Evolutionary conservation across 2,888 invertebrate species (phyloP), one percentile per base, ranked within the genome.

Genomic region (Leucania comma): DNA sequence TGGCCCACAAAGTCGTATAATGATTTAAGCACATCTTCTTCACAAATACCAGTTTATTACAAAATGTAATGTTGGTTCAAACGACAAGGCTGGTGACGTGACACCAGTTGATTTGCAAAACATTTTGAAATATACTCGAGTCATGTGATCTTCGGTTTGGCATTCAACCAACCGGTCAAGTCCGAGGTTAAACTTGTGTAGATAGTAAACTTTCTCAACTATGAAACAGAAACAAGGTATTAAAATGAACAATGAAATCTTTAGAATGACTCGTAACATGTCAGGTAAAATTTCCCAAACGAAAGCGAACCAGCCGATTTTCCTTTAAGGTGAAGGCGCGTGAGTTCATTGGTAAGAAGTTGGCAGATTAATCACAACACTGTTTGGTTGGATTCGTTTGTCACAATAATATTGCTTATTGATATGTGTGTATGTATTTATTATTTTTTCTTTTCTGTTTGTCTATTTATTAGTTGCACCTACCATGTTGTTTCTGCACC

Each of bases 151-250:
- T 50, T 56, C 32, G 38, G 54, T 14, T 29, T 70, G 68, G 65
- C 84, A 83, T 83, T 84, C 82, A 63, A 35, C 24, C 60, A 72
- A 32, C 64, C 70, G 83, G 83, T 84, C 83, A 83, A 84, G 83
- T 81, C 70, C 85, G 80, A 83, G 85, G 83, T 67, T 38, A 64
- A 3, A n/a, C 6, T 64, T 14, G 12, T 3, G 17, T 42, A 38
- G 12, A 78, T 50, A 26, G 58, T 58, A 35, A 78, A 48, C 29
- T 20, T 61, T 63, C 26, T 26, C 9, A 17, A 24, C 22, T 53
- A 17, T 20, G 53, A 53, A 53, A 53, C 26, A 26, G 26, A 26
- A 26, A 26, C 14, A 24, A n/a, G n/a, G 22, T 12, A 5, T 14
- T 24, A 51, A 29, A 29, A 29, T 29, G 29, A 29, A 29, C 29